Base-by-base conservation (phyloP, 2,888 invertebrate species). In the Enchytraeus crypticus region DNA sequence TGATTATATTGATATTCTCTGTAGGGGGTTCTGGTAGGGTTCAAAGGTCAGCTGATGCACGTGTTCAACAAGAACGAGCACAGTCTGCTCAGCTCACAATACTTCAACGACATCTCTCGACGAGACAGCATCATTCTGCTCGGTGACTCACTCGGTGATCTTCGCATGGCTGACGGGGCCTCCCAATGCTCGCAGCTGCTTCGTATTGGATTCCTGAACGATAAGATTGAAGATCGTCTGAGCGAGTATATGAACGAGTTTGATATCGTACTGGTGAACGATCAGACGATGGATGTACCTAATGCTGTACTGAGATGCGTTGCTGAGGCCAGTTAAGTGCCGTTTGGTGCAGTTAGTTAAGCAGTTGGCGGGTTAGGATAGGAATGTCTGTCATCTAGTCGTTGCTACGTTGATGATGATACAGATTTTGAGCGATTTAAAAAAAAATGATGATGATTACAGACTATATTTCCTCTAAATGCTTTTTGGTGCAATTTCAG, bases 41-140 rank as follows among this genome's bases (percentile, higher is more conserved):
- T 92, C 73, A 84, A 86, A 70, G 87, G 87, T 58, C 84, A 87
- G 33, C 81, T 90, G 45, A 92, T 97, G 66, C 95, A 97, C 78
- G 88, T 90, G 1, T 91, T 88, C 77, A 96, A 95, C 79, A 97
- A 97, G 81, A 92, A 93, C 74, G 91, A 92, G 77, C 85, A 87
- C 4, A 88, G 87, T 0, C 82, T 95, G 33, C 84, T 86, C 72
- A 85, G 87, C 57, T 85, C 87, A 0, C 86, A 88, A 54, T 92
- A 92, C 78, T 90, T 89, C 76, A 83, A 87, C 57, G 74, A 81
- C 27, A 68, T 78, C n/a, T 64, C 67, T 34, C 71, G 73, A 45
- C 67, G 78, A 14, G 70, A 72, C 11, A 92, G 95, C 78, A 87
- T 92, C 0, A 83, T 97, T 33, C 82, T 97, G 0, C 84, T 97